Base-by-base conservation (phyloP, 2,797 vertebrate genomes). In the Iguana delicatissima region DNA sequence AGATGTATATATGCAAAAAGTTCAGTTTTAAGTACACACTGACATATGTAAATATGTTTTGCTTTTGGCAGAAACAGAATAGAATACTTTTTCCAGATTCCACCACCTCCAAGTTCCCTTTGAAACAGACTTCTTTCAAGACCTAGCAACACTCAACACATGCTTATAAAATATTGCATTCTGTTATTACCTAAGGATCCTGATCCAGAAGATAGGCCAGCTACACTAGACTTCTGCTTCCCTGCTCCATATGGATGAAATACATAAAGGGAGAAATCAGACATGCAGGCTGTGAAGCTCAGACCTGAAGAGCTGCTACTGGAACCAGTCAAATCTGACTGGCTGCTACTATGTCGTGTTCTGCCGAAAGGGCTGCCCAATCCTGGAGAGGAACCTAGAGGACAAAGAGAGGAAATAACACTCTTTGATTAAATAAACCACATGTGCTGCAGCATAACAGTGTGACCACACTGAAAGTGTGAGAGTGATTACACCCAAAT, bases 211-310 rank as follows among this genome's bases (percentile, higher is more conserved):
- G 98, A 97, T n/a, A 99, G 97, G 57, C 98, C 99, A 50, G 98
- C 98, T 57, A 99, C 98, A 0, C 98, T 97, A 67, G 98, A 98
- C 89, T 99, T 99, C 85, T 99, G 99, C 92, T 99, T 99, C 3
- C 99, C 99, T 42, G 99, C 99, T 89, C 99, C 99, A 0, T 99
- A 99, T 0, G 99, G 99, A 95, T 99, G 99, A 95, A 99, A 99
- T 46, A 99, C 99, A 0, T 98, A 99, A 9, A 99, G 98, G 59
- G 99, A 99, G 90, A 99, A 99, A 96, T 99, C 99, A 0, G 99
- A 99, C 99, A 99, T 99, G 97, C 99, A 99, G 80, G 99, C 99
- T 0, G 99, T 99, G 93, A 99, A 99, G 97, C 99, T 99, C 95
- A 99, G 97, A 89, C 99, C 99, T 0, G 99, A 99, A 18, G 99